These are phyloP conservation scores for Bothrops jararaca DNA, from an alignment of 2,113 vertebrate genomes.

Conservation along the genomic window DNA sequence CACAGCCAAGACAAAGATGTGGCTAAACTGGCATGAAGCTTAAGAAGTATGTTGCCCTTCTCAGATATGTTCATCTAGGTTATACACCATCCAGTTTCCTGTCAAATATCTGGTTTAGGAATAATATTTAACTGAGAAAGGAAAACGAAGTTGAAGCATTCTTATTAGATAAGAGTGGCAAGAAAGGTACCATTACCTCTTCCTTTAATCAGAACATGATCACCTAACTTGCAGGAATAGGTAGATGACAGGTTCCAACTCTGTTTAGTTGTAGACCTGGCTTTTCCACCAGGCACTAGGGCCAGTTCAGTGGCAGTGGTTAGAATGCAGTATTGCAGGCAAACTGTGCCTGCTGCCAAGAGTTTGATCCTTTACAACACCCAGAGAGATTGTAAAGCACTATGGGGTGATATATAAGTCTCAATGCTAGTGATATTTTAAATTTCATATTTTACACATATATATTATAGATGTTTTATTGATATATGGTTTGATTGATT, in stretches of 20 bases:
- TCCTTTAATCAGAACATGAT: neutral
- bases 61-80: too few relatives aligned
- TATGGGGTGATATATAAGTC: neutral
- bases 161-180: neutral
- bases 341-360: neutral
- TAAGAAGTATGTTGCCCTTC: neutral
- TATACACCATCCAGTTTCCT: too few relatives aligned
- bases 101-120: too few relatives aligned
- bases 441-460: too few relatives aligned
- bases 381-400: neutral
- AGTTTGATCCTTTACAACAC: neutral
- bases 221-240: neutral
- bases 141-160: neutral
- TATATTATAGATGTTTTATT: neutral
- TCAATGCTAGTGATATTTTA: neutral
- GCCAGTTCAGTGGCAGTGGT: neutral
- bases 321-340: neutral
- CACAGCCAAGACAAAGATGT: neutral
- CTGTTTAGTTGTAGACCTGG: neutral
- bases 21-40: neutral
- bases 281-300: too few relatives aligned
- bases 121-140: neutral
- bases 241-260: neutral
- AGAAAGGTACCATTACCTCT: neutral
- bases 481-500: neutral